Conservation (phyloP, 2,113 vertebrate genomes). For the Otolemur garnettii region DNA sequence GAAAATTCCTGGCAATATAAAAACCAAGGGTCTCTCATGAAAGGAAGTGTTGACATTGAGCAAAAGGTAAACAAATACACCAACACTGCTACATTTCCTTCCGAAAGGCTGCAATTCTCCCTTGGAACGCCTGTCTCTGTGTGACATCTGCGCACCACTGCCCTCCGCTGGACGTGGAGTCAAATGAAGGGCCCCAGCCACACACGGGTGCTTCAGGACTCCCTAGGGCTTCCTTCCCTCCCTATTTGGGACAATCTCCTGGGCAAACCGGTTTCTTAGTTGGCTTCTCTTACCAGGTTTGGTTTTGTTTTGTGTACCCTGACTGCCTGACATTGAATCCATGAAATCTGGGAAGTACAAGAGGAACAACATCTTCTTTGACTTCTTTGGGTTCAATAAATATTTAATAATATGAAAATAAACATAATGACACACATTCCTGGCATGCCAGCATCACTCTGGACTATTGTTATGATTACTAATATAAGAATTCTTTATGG, state of each 20-base stretch:
- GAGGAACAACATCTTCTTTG: conserved; percentile 51
- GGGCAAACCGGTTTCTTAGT: conserved; percentile 59
- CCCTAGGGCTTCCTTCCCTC: not conserved
- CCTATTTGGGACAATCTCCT: not conserved
- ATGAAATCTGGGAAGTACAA: conserved; percentile 42
- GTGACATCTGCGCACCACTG: conserved; percentile 61
- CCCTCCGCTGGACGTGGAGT: conserved; percentile 66
- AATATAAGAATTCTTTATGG: not conserved
- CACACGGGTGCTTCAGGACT: accelerated
- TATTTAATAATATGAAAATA: conserved; percentile 36
- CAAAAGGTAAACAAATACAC: not conserved
- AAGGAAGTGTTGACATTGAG: not conserved
- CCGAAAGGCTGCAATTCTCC: not conserved
- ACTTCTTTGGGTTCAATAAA: conserved; percentile 9
- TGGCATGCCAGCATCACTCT: not conserved
- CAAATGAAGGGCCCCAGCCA: not conserved
- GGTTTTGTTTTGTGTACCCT: not conserved
- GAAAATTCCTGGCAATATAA: not conserved
- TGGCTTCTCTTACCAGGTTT: conserved; percentile 1
- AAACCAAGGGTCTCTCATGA: not conserved
- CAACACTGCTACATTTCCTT: not conserved
- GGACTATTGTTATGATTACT: not conserved
- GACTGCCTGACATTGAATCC: not conserved
- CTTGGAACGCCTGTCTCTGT: not conserved
- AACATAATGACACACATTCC: not conserved